phyloP scores from a whole-genome alignment of 1,140 invertebrate genomes.

The Odontomachus brunneus region DNA sequence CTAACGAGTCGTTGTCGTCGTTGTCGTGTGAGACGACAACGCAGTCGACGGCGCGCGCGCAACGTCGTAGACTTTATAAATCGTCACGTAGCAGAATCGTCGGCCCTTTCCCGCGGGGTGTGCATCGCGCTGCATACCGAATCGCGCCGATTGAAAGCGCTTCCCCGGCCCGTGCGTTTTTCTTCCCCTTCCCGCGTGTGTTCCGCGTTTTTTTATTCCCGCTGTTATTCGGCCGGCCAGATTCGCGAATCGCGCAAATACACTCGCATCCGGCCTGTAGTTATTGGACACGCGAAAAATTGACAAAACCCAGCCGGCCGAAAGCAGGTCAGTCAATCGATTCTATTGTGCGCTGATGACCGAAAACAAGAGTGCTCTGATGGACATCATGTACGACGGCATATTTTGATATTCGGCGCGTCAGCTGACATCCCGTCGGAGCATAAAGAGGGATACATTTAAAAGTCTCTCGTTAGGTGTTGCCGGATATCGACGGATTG shows the following conservation, averaged over 20 bases:
- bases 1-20: constrained; percentile 5
- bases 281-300: constrained; percentile 39
- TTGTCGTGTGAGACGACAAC: neutral
- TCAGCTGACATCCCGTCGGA: neutral
- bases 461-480: neutral
- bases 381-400: neutral
- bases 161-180: neutral
- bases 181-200: neutral
- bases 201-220: neutral
- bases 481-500: neutral
- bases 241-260: constrained; percentile 37
- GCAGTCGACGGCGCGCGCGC: neutral
- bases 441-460: neutral
- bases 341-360: neutral
- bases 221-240: constrained; percentile 7
- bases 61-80: constrained; percentile 63
- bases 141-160: constrained; percentile 30
- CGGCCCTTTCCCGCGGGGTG: constrained; percentile 17
- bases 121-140: constrained; percentile 60
- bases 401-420: constrained; percentile 4
- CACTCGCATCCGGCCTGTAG: neutral
- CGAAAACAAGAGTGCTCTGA: constrained; percentile 14
- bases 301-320: constrained; percentile 5
- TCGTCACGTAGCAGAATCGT: constrained; percentile 54
- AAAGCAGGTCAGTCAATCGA: constrained; percentile 31